Base-by-base conservation (phyloP, 2,888 invertebrate genomes). In the Trilocha varians region DNA sequence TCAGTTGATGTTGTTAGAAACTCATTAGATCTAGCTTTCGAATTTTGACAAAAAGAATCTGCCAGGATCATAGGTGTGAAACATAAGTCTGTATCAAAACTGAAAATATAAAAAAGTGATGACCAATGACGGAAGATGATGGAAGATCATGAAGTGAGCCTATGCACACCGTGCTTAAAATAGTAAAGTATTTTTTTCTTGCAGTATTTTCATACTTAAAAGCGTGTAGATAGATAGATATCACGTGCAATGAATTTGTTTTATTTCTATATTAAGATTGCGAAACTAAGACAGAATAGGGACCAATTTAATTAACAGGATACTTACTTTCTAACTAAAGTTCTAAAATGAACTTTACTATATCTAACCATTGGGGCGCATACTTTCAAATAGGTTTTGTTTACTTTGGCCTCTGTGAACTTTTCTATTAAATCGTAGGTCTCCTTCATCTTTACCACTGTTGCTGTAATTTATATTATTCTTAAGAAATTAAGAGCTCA, bases 21-120 rank as follows among this genome's bases (percentile, higher is more conserved):
- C 74, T 96, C 96, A 75, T 89, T 93, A 4, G 87, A 72, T 40
- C 99, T 89, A 11, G 98, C 98, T 77, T 95, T 93, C 42, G 90
- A 84, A 50, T 98, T 98, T 62, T 92, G 91, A 41, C 95, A 91
- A 78, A 98, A 98, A 1, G 97, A 96, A 72, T 97, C 94, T 0
- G 98, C 95, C 49, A 99, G 87, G 55, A 99, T 97, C 99, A 99
- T 99, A 1, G 99, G 98, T 0, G 98, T 96, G 67, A 94, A 99
- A 55, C 94, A 93, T 43, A 99, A 72, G 70, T 98, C 95, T 50
- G 95, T 96, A 36, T 91, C 91, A 75, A 96, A 97, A 47, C 91
- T 89, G 68, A 59, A 85, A 80, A 46, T n/a, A 59, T 57, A 51
- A 41, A 13, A 35, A 42, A 36, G 5, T 34, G 38, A 35, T 39